These are phyloP conservation scores for Takifugu bimaculatus DNA, from an alignment of 2,113 vertebrate species.

Conservation along the genomic window DNA sequence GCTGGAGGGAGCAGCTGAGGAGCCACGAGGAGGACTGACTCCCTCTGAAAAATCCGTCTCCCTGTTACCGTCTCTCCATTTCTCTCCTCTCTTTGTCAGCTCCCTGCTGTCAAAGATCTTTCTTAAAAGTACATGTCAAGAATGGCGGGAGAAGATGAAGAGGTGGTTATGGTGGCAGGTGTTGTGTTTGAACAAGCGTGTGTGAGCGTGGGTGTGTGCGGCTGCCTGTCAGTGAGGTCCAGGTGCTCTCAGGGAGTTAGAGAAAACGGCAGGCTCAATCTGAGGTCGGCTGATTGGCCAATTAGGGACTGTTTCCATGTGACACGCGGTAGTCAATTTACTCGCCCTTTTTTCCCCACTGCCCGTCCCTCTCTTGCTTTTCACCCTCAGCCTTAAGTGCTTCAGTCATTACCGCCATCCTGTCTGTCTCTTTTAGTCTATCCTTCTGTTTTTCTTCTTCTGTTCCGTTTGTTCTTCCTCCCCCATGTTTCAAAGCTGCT, in stretches of 20 bases:
- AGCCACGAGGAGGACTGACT: constrained; percentile 26
- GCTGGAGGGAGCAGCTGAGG: constrained; percentile 1
- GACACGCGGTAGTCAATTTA: constrained; percentile 68
- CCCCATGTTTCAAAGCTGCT: constrained; percentile 27
- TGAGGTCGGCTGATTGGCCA: constrained; percentile 67
- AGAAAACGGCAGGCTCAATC: constrained; percentile 59
- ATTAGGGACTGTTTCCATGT: constrained; percentile 72
- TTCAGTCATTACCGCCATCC: constrained; percentile 47
- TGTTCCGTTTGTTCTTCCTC: constrained; percentile 44
- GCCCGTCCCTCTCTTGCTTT: constrained; percentile 32
- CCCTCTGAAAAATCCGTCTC: constrained; percentile 2
- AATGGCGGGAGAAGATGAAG: constrained; percentile 56
- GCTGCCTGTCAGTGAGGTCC: constrained; percentile 5
- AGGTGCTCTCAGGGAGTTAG: constrained; percentile 24
- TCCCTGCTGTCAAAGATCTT: constrained; percentile 50
- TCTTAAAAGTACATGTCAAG: constrained; percentile 58
- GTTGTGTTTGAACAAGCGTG: constrained; percentile 45
- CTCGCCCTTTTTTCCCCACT: constrained; percentile 33
- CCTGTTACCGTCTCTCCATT: constrained; percentile 6
- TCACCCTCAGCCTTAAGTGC: constrained; percentile 57
- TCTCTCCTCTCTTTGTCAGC: constrained; percentile 22
- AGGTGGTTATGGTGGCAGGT: constrained; percentile 61
- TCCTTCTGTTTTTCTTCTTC: constrained; percentile 42
- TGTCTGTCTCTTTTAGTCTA: constrained; percentile 55
- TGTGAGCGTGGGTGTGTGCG: constrained; percentile 11